Conservation (phyloP, 2,797 vertebrate genomes). For the Xyrichtys novacula region DNA sequence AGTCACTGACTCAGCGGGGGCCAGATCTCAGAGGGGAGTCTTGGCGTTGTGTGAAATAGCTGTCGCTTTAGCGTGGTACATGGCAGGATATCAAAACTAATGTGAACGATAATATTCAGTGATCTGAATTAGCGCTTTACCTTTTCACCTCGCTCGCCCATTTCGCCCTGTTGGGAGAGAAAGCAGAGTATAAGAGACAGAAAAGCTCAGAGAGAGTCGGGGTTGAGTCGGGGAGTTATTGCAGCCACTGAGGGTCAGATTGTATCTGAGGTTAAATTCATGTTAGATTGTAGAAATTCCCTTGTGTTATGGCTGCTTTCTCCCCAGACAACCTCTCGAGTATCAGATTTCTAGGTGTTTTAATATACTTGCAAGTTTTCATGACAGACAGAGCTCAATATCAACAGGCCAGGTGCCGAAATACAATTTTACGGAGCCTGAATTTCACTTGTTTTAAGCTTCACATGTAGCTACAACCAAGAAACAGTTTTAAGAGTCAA, state of each 20-base stretch:
- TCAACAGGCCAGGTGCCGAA: not conserved
- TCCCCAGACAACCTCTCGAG: conserved; percentile 40
- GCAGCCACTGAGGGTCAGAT: conserved; percentile 68
- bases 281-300: conserved; percentile 66
- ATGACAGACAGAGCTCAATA: conserved; percentile 11
- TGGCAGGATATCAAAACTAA: conserved; percentile 38
- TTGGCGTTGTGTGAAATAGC: conserved; percentile 5
- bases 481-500: no score
- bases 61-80: conserved; percentile 19
- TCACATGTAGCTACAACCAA: not conserved
- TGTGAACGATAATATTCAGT: conserved; percentile 52
- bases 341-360: conserved; percentile 23
- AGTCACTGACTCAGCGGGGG: conserved; percentile 59
- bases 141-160: conserved; percentile 96
- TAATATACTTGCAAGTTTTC: conserved; percentile 24
- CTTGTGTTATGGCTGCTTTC: conserved; percentile 57
- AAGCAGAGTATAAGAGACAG: conserved; percentile 71
- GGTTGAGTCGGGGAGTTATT: conserved; percentile 43
- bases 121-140: conserved; percentile 81
- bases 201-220: conserved; percentile 33
- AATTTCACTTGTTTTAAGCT: not conserved
- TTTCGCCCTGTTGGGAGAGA: conserved; percentile 91
- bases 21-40: conserved; percentile 49
- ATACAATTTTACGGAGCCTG: not conserved
- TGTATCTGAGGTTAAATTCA: conserved; percentile 74